Evolutionary conservation across 2,888 invertebrate species (phyloP).

Genomic region (Hyles lineata): DNA sequence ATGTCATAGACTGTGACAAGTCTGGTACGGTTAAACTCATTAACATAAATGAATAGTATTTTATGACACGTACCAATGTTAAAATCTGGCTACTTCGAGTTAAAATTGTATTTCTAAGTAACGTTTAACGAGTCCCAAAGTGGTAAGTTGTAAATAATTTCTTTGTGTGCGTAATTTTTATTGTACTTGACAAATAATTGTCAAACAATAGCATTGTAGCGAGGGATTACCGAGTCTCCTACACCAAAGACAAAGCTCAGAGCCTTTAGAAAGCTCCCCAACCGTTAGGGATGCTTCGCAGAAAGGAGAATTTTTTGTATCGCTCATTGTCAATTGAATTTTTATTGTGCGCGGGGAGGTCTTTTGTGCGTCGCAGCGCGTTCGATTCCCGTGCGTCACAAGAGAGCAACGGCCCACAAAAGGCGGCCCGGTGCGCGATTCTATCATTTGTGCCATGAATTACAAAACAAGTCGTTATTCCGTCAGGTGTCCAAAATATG

Average conservation of each 20-base stretch:
- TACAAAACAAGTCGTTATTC: slow-evolving; percentile 60
- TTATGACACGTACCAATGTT: neutral
- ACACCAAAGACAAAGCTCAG: slow-evolving; percentile 74
- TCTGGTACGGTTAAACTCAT: neutral
- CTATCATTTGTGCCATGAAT: slow-evolving; percentile 74
- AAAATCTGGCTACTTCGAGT: neutral
- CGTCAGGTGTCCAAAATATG: slow-evolving; percentile 74
- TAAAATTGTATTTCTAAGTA: neutral
- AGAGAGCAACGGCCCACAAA: slow-evolving; percentile 77
- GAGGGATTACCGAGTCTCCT: slow-evolving; percentile 63
- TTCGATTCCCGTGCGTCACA: slow-evolving; percentile 67
- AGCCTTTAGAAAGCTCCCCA: slow-evolving; percentile 73
- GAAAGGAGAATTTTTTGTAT: slow-evolving; percentile 39
- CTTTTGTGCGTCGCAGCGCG: slow-evolving; percentile 83
- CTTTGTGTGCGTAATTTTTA: neutral
- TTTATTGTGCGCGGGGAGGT: slow-evolving; percentile 77
- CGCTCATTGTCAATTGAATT: slow-evolving; percentile 82
- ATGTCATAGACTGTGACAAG: neutral
- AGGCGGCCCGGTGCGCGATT: slow-evolving; percentile 74
- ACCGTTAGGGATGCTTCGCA: slow-evolving; percentile 60
- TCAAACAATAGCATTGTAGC: slow-evolving; percentile 36
- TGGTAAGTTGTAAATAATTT: neutral
- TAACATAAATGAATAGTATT: neutral
- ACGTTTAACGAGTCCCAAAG: neutral
- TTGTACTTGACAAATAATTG: slow-evolving; percentile 15